phyloP scores from a whole-genome alignment of 2,113 vertebrate genomes.

The Caranx melampygus region DNA sequence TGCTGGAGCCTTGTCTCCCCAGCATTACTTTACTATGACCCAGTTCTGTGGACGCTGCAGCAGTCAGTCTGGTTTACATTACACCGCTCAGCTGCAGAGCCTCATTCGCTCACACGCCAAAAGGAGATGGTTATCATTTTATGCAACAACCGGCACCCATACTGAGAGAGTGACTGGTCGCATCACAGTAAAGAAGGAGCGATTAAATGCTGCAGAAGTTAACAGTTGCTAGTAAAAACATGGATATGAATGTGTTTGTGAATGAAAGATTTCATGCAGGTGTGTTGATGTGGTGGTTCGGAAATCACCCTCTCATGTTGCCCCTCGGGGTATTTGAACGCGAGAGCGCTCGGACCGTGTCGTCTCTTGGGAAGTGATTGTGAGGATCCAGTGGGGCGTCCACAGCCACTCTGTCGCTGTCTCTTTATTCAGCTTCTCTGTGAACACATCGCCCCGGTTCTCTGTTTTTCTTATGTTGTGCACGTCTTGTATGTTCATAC shows the following conservation, averaged over 20 bases:
- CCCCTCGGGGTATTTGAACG: conserved; percentile 25
- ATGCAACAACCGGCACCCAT: conserved; percentile 1
- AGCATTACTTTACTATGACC: conserved; percentile 59
- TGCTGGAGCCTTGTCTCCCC: conserved; percentile 31
- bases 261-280: conserved; percentile 5
- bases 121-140: conserved; percentile 21
- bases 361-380: conserved; percentile 33
- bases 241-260: background rate
- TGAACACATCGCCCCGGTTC: conserved; percentile 13
- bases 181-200: conserved; percentile 18
- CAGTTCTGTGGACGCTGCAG: conserved; percentile 58
- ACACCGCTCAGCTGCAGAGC: conserved; percentile 6
- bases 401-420: conserved; percentile 41
- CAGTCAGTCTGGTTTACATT: conserved; percentile 37
- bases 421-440: conserved; percentile 40
- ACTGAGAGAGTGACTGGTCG: conserved; percentile 9
- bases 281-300: conserved; percentile 21
- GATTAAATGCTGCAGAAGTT: conserved; percentile 23
- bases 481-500: background rate
- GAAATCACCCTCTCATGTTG: conserved; percentile 10
- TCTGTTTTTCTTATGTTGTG: background rate
- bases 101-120: background rate
- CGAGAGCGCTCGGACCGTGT: background rate
- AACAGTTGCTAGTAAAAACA: conserved; percentile 1
- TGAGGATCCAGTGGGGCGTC: conserved; percentile 19